Conservation (phyloP, 2,113 vertebrate species). For the Gopherus flavomarginatus region DNA sequence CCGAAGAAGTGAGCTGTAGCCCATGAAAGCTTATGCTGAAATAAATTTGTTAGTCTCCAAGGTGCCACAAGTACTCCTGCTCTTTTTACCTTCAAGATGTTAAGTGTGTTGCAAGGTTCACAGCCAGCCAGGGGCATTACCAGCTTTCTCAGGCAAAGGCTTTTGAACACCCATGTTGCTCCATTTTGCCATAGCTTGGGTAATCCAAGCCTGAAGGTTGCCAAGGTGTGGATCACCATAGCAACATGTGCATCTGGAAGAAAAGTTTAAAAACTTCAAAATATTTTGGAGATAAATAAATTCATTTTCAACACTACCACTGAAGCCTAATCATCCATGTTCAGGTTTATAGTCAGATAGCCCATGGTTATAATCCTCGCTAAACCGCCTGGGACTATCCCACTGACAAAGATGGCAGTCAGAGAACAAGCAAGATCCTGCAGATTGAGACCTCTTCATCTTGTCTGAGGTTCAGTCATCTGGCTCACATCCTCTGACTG, state of each 20-base stretch:
- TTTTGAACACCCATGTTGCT: background rate
- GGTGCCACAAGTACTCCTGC: no score
- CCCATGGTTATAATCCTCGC: background rate
- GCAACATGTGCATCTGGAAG: background rate
- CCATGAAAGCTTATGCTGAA: no score
- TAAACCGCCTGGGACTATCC: background rate
- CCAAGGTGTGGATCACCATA: no score
- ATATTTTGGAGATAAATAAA: background rate
- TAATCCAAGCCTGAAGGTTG: no score
- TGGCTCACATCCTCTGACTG: background rate
- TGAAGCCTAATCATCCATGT: background rate
- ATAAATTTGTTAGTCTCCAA: no score
- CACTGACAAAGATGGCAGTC: background rate
- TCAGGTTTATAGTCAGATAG: background rate
- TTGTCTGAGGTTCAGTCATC: background rate
- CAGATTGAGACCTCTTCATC: background rate
- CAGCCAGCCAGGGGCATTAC: background rate
- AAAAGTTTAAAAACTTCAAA: background rate
- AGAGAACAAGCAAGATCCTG: background rate
- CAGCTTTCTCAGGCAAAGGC: background rate
- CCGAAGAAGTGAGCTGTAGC: no score
- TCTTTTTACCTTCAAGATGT: background rate
- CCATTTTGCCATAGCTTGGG: no score
- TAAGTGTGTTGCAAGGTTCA: background rate
- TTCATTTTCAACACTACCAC: background rate